Evolutionary conservation across 2,888 invertebrate genomes (phyloP).

Genomic region (Caprella mutica): DNA sequence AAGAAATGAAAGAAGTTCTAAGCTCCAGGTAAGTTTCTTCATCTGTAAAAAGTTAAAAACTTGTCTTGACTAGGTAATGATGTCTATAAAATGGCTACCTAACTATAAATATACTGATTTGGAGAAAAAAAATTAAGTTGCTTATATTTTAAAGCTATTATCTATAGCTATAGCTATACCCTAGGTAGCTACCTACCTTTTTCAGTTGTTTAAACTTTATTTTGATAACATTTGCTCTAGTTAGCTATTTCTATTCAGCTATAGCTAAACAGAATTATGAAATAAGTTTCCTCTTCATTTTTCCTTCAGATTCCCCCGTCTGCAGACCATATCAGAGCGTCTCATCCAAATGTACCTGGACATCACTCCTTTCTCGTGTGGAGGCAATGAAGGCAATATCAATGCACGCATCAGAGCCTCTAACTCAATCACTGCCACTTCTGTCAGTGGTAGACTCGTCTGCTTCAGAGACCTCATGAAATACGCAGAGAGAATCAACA

Average conservation of each 20-base stretch:
- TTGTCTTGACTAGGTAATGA: constrained; percentile 58
- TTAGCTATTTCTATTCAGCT: too few relatives aligned
- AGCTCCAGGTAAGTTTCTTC: constrained; percentile 41
- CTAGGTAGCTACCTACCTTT: too few relatives aligned
- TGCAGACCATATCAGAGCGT: constrained; percentile 59
- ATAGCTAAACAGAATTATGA: constrained; percentile 65
- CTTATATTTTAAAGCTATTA: too few relatives aligned
- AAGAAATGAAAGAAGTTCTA: constrained; percentile 63
- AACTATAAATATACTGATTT: too few relatives aligned
- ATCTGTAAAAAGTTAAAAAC: constrained; percentile 37
- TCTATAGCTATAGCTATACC: too few relatives aligned
- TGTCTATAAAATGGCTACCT: too few relatives aligned
- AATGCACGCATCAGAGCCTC: background rate
- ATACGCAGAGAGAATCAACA: constrained; percentile 68
- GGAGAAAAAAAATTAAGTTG: too few relatives aligned
- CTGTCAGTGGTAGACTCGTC: constrained; percentile 24
- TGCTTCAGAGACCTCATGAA: constrained; percentile 69
- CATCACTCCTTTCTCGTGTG: constrained; percentile 57
- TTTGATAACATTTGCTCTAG: too few relatives aligned
- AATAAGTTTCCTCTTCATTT: constrained; percentile 40
- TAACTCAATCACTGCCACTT: constrained; percentile 8
- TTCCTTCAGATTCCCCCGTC: constrained; percentile 51
- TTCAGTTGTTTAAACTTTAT: too few relatives aligned
- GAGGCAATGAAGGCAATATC: constrained; percentile 22
- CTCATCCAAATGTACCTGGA: constrained; percentile 73